Evolutionary conservation across 2,113 vertebrate species (phyloP).

Genomic region (Oenanthe melanoleuca): DNA sequence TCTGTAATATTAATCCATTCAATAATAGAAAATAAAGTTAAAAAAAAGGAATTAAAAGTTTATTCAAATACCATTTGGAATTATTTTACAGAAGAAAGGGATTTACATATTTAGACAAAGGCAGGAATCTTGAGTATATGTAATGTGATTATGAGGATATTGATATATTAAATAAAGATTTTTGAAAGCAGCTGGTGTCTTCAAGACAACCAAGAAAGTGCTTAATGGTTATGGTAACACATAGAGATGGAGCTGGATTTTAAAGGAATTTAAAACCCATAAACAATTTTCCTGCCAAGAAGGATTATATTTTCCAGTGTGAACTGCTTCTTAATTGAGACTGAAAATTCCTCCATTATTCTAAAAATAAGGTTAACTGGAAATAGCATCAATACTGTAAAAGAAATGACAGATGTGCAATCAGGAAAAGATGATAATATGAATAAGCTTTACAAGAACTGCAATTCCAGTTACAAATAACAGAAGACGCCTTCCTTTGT

Average conservation of each 20-base stretch:
- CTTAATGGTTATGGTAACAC: neutral
- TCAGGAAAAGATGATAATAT: slow-evolving; percentile 17
- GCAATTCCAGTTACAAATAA: neutral
- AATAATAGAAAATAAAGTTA: neutral
- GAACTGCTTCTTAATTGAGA: slow-evolving; percentile 20
- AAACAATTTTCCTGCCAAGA: slow-evolving; percentile 17
- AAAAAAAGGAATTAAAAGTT: neutral
- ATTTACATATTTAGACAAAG: neutral
- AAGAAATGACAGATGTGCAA: slow-evolving; percentile 35
- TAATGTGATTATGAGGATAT: neutral
- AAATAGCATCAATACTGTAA: slow-evolving; percentile 23
- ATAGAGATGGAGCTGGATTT: neutral
- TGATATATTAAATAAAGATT: neutral
- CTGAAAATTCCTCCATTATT: slow-evolving; percentile 34
- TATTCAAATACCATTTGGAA: neutral
- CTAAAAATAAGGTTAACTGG: slow-evolving; percentile 53
- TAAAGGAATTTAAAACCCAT: neutral
- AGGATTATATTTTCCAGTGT: slow-evolving; percentile 22
- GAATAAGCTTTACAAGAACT: neutral
- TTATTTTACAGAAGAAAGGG: neutral
- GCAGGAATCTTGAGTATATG: neutral
- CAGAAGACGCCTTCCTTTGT: neutral
- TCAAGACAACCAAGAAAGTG: neutral
- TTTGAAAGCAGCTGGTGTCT: neutral
- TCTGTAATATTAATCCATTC: neutral